A percentile compares a stretch with the other conserved stretches of the same genome.
Evolutionary conservation across 2,113 vertebrate genomes (phyloP).

Genomic region (Hippoglossus stenolepis): DNA sequence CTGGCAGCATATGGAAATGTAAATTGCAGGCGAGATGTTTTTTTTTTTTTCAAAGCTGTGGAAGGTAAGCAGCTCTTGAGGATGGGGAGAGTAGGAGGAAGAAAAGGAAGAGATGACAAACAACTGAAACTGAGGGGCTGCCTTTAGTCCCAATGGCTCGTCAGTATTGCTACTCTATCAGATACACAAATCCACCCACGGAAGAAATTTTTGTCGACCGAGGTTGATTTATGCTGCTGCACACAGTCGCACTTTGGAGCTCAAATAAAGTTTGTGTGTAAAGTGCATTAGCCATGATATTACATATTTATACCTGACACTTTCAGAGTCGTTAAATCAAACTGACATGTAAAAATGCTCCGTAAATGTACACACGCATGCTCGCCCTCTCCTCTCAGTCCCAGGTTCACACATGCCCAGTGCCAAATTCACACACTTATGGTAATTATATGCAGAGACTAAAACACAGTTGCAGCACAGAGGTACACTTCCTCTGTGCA

Average conservation of each 20-base stretch:
- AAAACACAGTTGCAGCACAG: constrained; percentile 40
- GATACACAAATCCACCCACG: constrained; percentile 66
- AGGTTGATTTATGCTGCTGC: constrained; percentile 43
- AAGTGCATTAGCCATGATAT: background rate
- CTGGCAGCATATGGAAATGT: constrained; percentile 86
- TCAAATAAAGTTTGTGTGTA: constrained; percentile 32
- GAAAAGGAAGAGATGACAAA: constrained; percentile 69
- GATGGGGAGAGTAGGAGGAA: constrained; percentile 66
- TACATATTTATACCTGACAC: constrained; percentile 11
- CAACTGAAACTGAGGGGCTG: constrained; percentile 66
- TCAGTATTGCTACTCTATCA: constrained; percentile 59
- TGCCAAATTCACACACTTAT: constrained; percentile 35
- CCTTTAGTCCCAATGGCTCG: constrained; percentile 68
- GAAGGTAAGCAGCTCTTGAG: constrained; percentile 82
- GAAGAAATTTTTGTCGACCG: constrained; percentile 38
- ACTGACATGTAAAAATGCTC: constrained; percentile 3
- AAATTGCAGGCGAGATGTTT: constrained; percentile 79
- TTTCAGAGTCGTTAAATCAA: constrained; percentile 9
- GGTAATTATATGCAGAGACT: constrained; percentile 34
- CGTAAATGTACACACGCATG: background rate
- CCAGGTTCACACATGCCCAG: constrained; percentile 20
- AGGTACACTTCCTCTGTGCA: constrained; percentile 48
- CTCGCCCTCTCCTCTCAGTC: background rate
- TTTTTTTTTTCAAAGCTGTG: constrained; percentile 68
- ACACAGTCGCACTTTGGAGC: constrained; percentile 9